These are phyloP conservation scores for Lacerta viridis DNA, from an alignment of 2,797 vertebrate genomes.

Conservation along the genomic window DNA sequence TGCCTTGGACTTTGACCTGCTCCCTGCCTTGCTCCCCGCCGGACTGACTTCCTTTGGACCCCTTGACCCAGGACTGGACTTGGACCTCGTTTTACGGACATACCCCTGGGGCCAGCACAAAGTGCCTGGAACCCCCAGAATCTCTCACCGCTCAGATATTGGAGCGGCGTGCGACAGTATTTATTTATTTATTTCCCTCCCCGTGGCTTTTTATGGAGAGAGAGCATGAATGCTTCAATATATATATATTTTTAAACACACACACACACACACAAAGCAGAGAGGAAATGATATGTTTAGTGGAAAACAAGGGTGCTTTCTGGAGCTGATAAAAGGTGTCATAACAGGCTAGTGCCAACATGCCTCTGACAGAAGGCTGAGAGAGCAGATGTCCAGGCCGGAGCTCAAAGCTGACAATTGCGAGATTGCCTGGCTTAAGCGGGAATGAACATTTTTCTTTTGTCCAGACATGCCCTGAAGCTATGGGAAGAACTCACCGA, in stretches of 20 bases:
- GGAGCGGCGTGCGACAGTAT: no score
- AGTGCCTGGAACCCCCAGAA: no score
- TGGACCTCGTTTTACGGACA: no score
- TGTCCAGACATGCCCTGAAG: constrained; percentile 76
- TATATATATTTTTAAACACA: neutral
- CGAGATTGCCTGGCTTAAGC: constrained; percentile 65
- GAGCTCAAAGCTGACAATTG: constrained; percentile 70
- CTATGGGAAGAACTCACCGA: constrained; percentile 71
- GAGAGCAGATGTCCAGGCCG: constrained; percentile 64
- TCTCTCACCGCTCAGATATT: no score
- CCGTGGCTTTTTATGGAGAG: constrained; percentile 64
- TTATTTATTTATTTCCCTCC: neutral
- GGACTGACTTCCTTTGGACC: no score
- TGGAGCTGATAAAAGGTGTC: constrained; percentile 77
- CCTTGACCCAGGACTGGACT: no score
- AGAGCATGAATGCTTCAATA: constrained; percentile 34
- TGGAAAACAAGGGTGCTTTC: constrained; percentile 78
- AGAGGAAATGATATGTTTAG: constrained; percentile 66
- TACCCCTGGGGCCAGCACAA: no score
- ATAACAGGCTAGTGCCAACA: constrained; percentile 77
- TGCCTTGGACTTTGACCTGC: no score
- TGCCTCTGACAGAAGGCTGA: constrained; percentile 59
- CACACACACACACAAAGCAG: neutral
- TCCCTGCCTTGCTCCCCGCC: no score
- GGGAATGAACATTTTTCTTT: constrained; percentile 67